phyloP scores from a whole-genome alignment of 2,888 invertebrate genomes.

The Platycheirus rosarum region DNA sequence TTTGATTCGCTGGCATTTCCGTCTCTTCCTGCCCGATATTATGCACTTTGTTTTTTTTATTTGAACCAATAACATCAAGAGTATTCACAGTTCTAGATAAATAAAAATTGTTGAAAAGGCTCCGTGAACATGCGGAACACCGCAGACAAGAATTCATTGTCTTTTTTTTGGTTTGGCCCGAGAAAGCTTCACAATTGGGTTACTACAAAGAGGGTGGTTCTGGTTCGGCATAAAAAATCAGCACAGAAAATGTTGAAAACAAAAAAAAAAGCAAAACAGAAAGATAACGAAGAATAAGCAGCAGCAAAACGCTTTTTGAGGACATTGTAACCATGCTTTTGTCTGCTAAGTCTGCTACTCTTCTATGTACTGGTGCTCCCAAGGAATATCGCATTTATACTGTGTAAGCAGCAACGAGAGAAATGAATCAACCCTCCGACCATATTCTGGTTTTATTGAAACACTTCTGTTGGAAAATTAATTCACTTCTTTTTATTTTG shows the following conservation, averaged over 20 bases:
- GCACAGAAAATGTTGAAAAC: slow-evolving; percentile 9
- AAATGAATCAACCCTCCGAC: slow-evolving; percentile 56
- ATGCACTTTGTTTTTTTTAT: background rate
- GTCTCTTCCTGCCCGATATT: slow-evolving; percentile 30
- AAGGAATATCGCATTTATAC: slow-evolving; percentile 1
- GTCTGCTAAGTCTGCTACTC: slow-evolving; percentile 50
- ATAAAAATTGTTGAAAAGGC: background rate
- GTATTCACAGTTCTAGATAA: background rate
- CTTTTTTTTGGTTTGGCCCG: slow-evolving; percentile 48
- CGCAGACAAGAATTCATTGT: slow-evolving; percentile 67
- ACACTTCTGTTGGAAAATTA: slow-evolving; percentile 72
- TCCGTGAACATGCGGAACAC: slow-evolving; percentile 45
- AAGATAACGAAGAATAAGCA: slow-evolving; percentile 27
- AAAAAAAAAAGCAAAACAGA: slow-evolving; percentile 21
- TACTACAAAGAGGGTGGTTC: slow-evolving; percentile 25
- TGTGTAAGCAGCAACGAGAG: too few species aligned
- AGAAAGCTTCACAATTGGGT: slow-evolving; percentile 27
- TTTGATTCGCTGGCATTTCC: slow-evolving; percentile 57
- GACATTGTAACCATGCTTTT: slow-evolving; percentile 71
- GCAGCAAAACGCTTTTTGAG: slow-evolving; percentile 69
- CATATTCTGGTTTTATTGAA: slow-evolving; percentile 71
- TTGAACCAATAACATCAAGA: background rate
- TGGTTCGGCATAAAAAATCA: slow-evolving; percentile 49
- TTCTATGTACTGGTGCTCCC: background rate
- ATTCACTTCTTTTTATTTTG: slow-evolving; percentile 42